phyloP scores from a whole-genome alignment of 2,888 invertebrate species.

The Drosophila atripex region DNA sequence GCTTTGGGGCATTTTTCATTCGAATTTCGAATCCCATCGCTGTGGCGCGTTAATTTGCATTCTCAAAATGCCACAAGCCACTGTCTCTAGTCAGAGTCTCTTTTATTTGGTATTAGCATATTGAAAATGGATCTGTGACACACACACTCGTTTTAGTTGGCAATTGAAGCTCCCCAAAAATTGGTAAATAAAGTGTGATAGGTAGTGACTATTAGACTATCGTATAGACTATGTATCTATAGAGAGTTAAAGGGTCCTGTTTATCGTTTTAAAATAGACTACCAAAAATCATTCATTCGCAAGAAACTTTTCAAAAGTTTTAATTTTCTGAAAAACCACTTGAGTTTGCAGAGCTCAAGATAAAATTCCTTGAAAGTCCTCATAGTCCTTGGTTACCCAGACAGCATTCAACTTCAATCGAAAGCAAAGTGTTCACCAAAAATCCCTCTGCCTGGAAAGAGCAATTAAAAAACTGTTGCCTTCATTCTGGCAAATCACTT shows the following conservation, averaged over 20 bases:
- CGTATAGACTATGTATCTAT: no score
- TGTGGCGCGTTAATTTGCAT: constrained; percentile 61
- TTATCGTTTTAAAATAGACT: background rate
- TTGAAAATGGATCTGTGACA: constrained; percentile 24
- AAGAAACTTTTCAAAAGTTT: background rate
- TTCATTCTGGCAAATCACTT: constrained; percentile 64
- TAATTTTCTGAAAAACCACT: constrained; percentile 13
- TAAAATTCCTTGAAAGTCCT: background rate
- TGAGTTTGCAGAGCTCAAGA: background rate
- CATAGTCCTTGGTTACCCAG: background rate
- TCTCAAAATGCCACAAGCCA: constrained; percentile 48
- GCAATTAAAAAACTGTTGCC: constrained; percentile 52
- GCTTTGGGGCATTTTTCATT: constrained; percentile 48
- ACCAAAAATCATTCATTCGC: background rate
- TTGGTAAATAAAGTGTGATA: no score
- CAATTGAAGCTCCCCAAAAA: no score
- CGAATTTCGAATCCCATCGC: constrained; percentile 37
- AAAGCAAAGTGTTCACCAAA: constrained; percentile 19
- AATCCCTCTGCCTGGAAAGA: constrained; percentile 12
- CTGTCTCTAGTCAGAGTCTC: constrained; percentile 1
- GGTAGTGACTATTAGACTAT: no score
- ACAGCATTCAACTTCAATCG: constrained; percentile 8
- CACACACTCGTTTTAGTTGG: background rate
- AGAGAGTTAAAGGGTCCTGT: no score
- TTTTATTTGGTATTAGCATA: constrained; percentile 40